phyloP scores from a whole-genome alignment of 2,113 vertebrate species.

The sheep (Ovis aries) region DNA sequence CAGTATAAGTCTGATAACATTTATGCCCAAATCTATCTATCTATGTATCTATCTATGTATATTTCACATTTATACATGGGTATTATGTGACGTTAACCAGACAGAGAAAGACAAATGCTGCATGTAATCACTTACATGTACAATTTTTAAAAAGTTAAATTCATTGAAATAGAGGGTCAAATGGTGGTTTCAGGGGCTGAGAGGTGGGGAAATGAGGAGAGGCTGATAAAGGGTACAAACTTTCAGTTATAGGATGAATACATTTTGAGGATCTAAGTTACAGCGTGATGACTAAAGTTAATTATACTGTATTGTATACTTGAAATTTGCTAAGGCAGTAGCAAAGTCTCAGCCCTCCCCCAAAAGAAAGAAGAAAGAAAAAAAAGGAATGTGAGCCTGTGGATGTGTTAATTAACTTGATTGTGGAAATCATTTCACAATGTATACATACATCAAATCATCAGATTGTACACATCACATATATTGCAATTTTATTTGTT shows the following conservation, averaged over 20 bases:
- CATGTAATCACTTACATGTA: background rate
- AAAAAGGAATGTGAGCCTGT: background rate
- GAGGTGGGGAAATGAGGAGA: background rate
- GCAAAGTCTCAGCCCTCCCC: background rate
- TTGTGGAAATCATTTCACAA: background rate
- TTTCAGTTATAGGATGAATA: background rate
- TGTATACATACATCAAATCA: background rate
- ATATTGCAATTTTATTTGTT: background rate
- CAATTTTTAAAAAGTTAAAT: background rate
- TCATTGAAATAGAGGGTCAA: background rate
- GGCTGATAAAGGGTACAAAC: background rate
- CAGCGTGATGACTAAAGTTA: background rate
- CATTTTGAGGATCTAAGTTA: background rate
- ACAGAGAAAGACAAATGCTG: background rate
- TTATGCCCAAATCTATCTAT: background rate
- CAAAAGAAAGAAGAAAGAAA: background rate
- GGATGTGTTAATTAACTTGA: background rate
- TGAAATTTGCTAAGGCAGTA: background rate
- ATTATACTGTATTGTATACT: background rate
- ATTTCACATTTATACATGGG: background rate
- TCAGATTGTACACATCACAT: background rate
- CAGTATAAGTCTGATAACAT: background rate
- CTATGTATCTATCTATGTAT: background rate
- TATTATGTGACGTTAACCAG: background rate
- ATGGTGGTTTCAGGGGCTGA: background rate